These are phyloP conservation scores for Meghimatium bilineatum DNA, from an alignment of 2,888 invertebrate species.

Conservation along the genomic window DNA sequence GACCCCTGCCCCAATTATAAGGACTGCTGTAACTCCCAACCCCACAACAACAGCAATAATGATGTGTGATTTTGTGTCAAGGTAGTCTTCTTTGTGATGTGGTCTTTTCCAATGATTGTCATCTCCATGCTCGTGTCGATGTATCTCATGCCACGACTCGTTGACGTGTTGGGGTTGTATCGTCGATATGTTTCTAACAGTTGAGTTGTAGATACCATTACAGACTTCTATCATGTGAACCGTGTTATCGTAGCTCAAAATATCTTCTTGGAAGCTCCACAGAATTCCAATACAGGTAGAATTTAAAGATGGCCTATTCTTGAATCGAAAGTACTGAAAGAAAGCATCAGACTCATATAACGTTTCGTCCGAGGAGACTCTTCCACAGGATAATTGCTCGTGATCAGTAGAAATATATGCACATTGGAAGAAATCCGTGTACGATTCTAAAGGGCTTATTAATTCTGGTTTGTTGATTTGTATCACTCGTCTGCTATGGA, in stretches of 20 bases:
- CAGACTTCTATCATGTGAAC: neutral
- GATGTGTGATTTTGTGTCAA: neutral
- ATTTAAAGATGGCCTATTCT: neutral
- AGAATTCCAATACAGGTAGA: neutral
- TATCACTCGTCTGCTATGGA: neutral
- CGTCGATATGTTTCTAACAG: neutral
- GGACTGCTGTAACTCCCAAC: neutral
- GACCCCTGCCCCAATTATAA: neutral
- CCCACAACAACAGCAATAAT: neutral
- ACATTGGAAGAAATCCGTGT: neutral
- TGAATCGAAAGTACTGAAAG: neutral
- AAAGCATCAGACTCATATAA: neutral
- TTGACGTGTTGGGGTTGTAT: neutral
- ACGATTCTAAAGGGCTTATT: neutral
- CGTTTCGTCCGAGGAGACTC: neutral
- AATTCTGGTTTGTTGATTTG: neutral
- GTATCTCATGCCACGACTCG: neutral
- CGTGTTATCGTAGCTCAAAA: neutral
- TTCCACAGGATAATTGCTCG: neutral
- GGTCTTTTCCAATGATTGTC: neutral
- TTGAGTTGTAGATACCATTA: neutral
- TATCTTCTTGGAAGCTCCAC: neutral
- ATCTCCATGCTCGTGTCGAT: neutral
- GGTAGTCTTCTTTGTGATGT: neutral
- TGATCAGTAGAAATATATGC: neutral